Conservation (phyloP, 2,797 vertebrate species). For the Urocyon cinereoargenteus region DNA sequence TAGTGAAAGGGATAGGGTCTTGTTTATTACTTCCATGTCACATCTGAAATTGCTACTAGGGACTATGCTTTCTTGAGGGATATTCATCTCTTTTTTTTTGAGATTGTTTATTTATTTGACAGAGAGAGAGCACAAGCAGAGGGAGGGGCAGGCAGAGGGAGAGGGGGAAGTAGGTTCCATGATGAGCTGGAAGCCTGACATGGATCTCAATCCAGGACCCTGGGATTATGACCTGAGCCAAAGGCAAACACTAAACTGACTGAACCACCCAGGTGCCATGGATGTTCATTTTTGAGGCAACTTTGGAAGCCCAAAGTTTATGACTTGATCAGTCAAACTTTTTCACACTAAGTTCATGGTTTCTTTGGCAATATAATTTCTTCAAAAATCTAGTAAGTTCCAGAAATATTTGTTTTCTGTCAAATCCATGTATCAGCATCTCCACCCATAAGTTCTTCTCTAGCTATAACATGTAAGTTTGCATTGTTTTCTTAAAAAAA, state of each 20-base stretch:
- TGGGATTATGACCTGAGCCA: no score
- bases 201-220: no score
- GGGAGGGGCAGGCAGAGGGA: no score
- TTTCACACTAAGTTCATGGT: background rate
- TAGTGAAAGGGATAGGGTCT: background rate
- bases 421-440: background rate
- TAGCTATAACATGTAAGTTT: background rate
- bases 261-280: no score
- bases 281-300: background rate
- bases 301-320: background rate
- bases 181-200: no score
- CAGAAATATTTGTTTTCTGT: background rate
- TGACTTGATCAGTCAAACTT: background rate
- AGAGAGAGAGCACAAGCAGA: no score
- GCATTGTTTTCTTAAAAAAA: background rate
- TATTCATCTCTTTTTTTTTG: background rate
- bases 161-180: no score
- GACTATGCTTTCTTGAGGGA: background rate
- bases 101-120: no score
- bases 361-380: background rate
- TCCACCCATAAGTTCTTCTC: background rate
- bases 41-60: background rate
- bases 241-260: no score
- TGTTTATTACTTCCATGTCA: background rate
- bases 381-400: background rate